Percentiles rank a stretch among this genome's conserved stretches.
phyloP scores from a whole-genome alignment of 2,113 vertebrate genomes.

The Gasterosteus aculeatus region DNA sequence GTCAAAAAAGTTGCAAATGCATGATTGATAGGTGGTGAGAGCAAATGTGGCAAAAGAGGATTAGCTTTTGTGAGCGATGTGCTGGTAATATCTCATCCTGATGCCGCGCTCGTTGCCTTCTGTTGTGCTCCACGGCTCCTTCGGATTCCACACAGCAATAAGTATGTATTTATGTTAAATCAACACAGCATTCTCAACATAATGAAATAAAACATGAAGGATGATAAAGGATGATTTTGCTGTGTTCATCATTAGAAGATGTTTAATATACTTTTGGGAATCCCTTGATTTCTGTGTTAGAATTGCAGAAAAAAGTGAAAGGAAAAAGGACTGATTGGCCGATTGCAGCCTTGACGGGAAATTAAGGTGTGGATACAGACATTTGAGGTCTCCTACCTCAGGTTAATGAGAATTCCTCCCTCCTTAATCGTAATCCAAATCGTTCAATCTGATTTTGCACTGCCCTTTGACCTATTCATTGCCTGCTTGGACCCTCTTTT shows the following conservation, averaged over 20 bases:
- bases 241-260: neutral
- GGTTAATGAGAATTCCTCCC: neutral
- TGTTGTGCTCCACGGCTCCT: neutral
- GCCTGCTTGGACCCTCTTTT: neutral
- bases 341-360: neutral
- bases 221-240: neutral
- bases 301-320: neutral
- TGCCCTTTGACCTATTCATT: neutral
- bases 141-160: neutral
- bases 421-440: neutral
- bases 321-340: neutral
- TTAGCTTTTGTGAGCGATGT: conserved; percentile 2
- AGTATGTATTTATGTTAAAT: conserved; percentile 8
- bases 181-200: neutral
- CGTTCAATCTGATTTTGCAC: neutral
- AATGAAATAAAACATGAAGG: too few relatives aligned
- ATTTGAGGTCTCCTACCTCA: neutral
- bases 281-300: neutral
- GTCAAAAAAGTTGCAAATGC: conserved; percentile 66
- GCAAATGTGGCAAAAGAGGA: conserved; percentile 31
- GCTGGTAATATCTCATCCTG: neutral
- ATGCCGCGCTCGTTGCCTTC: conserved; percentile 7
- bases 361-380: neutral
- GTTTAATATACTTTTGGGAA: conserved; percentile 6
- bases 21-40: conserved; percentile 62